Conservation (phyloP, 2,888 invertebrate genomes). For the Diloba caeruleocephala region DNA sequence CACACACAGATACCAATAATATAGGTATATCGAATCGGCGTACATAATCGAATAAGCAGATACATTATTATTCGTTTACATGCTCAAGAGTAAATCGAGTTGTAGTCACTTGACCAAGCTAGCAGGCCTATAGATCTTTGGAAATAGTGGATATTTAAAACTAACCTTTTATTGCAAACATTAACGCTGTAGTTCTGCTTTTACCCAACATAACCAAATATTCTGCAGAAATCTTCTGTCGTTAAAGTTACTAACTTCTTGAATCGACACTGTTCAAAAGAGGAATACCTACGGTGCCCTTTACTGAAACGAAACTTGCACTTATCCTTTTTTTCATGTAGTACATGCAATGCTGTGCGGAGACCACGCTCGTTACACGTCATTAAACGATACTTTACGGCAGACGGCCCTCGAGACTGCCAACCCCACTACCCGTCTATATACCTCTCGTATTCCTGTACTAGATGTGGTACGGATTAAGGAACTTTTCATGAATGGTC, state of each 20-base stretch:
- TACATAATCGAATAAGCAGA: no score
- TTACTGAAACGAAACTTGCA: slow-evolving; percentile 29
- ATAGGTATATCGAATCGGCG: no score
- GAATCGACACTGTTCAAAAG: background rate
- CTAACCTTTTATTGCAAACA: background rate
- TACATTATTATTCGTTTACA: no score
- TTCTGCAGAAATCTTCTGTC: background rate
- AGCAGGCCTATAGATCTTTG: no score
- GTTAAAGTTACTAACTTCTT: background rate
- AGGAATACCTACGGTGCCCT: slow-evolving; percentile 41
- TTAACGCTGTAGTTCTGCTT: no score
- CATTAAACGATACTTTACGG: slow-evolving; percentile 89
- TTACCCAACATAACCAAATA: background rate
- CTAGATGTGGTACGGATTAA: slow-evolving; percentile 65
- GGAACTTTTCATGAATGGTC: slow-evolving; percentile 33
- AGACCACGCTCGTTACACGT: slow-evolving; percentile 87
- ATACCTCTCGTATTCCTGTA: slow-evolving; percentile 61
- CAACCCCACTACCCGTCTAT: slow-evolving; percentile 67
- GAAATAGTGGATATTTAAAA: background rate
- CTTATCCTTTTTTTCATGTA: slow-evolving; percentile 66
- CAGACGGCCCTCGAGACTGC: slow-evolving; percentile 88
- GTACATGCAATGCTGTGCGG: slow-evolving; percentile 73
- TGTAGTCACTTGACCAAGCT: no score
- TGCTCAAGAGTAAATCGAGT: no score
- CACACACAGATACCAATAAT: no score